These are phyloP conservation scores for Himalopsyche kuldschensis DNA, from an alignment of 2,888 invertebrate genomes.

Conservation along the genomic window DNA sequence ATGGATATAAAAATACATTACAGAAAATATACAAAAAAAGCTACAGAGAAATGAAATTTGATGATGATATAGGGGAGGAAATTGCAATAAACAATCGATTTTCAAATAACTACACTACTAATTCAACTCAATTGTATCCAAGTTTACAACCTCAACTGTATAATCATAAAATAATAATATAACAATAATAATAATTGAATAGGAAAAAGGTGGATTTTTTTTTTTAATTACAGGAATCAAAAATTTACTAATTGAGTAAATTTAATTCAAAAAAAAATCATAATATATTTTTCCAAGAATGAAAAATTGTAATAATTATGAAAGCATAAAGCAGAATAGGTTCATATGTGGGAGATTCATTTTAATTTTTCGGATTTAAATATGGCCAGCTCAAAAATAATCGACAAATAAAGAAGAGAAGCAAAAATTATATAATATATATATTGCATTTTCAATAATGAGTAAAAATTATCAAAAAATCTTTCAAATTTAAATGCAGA, in stretches of 20 bases:
- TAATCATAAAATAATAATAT: slow-evolving; percentile 2
- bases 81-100: slow-evolving; percentile 36
- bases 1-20: slow-evolving; percentile 1
- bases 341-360: slow-evolving; percentile 29
- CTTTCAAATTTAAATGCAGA: background rate
- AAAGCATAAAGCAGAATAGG: slow-evolving; percentile 40
- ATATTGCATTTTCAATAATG: background rate
- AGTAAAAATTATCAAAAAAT: background rate
- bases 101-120: slow-evolving; percentile 38
- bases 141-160: slow-evolving; percentile 2
- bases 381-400: slow-evolving; percentile 39
- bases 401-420: slow-evolving; percentile 32
- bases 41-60: slow-evolving; percentile 8
- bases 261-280: background rate
- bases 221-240: background rate
- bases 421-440: slow-evolving; percentile 34
- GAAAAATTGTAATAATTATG: background rate
- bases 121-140: background rate
- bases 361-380: slow-evolving; percentile 9
- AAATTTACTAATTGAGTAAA: background rate
- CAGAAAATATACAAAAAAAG: slow-evolving; percentile 9
- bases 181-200: slow-evolving; percentile 3
- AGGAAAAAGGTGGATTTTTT: background rate
- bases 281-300: background rate
- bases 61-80: background rate